A percentile compares a stretch with the other conserved stretches of the same genome.
These are phyloP conservation scores for Tachystola acroxantha DNA, from an alignment of 2,888 invertebrate species.

Conservation along the genomic window DNA sequence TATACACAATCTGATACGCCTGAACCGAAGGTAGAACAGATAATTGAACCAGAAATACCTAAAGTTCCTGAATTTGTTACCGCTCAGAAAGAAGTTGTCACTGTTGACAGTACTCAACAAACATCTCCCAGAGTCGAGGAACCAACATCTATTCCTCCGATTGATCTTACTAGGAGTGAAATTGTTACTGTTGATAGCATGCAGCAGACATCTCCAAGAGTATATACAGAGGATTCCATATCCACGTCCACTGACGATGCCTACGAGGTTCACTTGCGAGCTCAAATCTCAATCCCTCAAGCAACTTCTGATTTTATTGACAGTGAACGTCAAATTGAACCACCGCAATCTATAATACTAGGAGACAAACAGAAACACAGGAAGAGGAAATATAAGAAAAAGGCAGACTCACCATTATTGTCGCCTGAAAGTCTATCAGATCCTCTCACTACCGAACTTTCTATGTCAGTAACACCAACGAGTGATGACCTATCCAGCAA, in stretches of 20 bases:
- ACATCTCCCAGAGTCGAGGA: slow-evolving; percentile 28
- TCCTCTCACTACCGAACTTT: slow-evolving; percentile 69
- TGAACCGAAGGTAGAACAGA: slow-evolving; percentile 27
- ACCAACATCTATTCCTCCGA: slow-evolving; percentile 14
- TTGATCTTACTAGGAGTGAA: slow-evolving; percentile 32
- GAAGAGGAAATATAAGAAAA: slow-evolving; percentile 60
- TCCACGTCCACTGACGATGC: slow-evolving; percentile 74
- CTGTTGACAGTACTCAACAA: slow-evolving; percentile 39
- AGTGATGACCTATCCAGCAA: slow-evolving; percentile 62
- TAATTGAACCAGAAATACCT: neutral
- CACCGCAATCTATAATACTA: slow-evolving; percentile 39
- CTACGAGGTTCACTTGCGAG: slow-evolving; percentile 80
- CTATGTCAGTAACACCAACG: slow-evolving; percentile 61
- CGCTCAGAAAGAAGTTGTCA: no score
- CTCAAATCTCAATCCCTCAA: slow-evolving; percentile 76
- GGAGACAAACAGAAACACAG: slow-evolving; percentile 58
- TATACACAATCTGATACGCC: slow-evolving; percentile 64
- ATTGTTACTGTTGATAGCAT: slow-evolving; percentile 35
- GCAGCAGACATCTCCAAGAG: slow-evolving; percentile 79
- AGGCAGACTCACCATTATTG: slow-evolving; percentile 49
- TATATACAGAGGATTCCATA: slow-evolving; percentile 69
- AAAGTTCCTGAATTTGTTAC: slow-evolving; percentile 7
- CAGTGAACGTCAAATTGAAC: slow-evolving; percentile 50
- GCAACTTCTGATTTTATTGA: slow-evolving; percentile 54
- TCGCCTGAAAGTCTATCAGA: slow-evolving; percentile 72